These are phyloP conservation scores for Steromphala cineraria DNA, from an alignment of 2,888 invertebrate species.

Conservation along the genomic window DNA sequence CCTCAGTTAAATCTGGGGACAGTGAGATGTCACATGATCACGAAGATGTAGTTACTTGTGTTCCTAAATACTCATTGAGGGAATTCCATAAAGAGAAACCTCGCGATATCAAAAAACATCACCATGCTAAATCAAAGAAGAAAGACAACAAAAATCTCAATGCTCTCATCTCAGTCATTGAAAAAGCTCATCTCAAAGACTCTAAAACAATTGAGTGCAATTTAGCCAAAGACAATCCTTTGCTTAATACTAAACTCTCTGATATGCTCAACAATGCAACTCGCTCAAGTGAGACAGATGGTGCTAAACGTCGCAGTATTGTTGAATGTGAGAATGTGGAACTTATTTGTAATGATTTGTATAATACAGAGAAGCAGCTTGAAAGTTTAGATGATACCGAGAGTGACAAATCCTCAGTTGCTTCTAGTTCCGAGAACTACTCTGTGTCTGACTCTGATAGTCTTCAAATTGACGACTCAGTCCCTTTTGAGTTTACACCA, in stretches of 20 bases:
- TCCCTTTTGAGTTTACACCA: conserved; percentile 49
- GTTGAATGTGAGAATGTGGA: conserved; percentile 70
- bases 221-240: conserved; percentile 32
- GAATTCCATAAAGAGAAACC: neutral
- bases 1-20: conserved; percentile 39
- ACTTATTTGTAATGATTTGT: conserved; percentile 72
- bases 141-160: conserved; percentile 70
- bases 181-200: conserved; percentile 69
- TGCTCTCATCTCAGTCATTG: conserved; percentile 70
- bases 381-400: conserved; percentile 52
- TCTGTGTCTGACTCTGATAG: conserved; percentile 60
- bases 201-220: conserved; percentile 40
- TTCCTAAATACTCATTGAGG: conserved; percentile 18
- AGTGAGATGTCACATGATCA: conserved; percentile 31
- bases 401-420: conserved; percentile 59
- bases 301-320: conserved; percentile 56
- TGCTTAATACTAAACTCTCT: conserved; percentile 28
- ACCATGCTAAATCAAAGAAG: conserved; percentile 32
- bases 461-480: conserved; percentile 36
- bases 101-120: neutral
- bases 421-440: conserved; percentile 62
- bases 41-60: neutral
- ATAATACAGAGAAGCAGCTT: conserved; percentile 51
- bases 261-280: conserved; percentile 62
- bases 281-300: conserved; percentile 37